Base-by-base conservation (phyloP, 1,140 invertebrate species). In the Polypedilum pembai region DNA sequence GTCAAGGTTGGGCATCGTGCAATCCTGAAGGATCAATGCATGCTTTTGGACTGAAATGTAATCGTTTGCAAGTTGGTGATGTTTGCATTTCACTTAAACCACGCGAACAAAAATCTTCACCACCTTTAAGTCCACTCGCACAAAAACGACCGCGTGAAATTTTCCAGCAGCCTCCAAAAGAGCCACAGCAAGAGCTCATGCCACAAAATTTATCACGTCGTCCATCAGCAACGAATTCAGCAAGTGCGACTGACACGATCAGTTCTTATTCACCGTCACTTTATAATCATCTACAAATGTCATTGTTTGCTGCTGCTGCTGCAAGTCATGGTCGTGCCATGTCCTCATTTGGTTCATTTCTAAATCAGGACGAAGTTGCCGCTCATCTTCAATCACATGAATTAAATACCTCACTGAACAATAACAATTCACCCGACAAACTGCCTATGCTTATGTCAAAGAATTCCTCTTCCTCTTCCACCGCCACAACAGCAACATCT, bases 1-100 rank as follows among this genome's bases (percentile, higher is more conserved):
- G 91, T 5, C 89, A 90, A 77, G 94, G 94, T 3, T 96, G 94
- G 94, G 91, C 93, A 73, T 95, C 93, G 1, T 93, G 87, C 79
- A 87, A 86, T 77, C 92, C 93, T 0, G 87, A 91, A 77, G 84
- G 87, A 74, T 93, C 92, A 10, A 79, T 89, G 45, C 85, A 88
- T 75, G 85, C 86, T 73, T 94, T 92, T 81, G 91, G 91, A 15
- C 83, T 96, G 8, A 87, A 87, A 75, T 94, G 93, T 75, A 89
- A 91, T 75, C 87, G 87, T 77, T 83, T 96, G 75, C 88, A 90
- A 79, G 91, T 94, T 2, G 93, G 93, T 8, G 93, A 96, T 81
- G 88, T 93, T 56, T 92, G 93, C 78, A 89, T 96, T 65, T 93
- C 93, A 0, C 83, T 96, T n/a, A 91, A 91, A 12, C 84, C 86